These are phyloP conservation scores for Urechis unicinctus DNA, from an alignment of 2,888 invertebrate species.

Conservation along the genomic window DNA sequence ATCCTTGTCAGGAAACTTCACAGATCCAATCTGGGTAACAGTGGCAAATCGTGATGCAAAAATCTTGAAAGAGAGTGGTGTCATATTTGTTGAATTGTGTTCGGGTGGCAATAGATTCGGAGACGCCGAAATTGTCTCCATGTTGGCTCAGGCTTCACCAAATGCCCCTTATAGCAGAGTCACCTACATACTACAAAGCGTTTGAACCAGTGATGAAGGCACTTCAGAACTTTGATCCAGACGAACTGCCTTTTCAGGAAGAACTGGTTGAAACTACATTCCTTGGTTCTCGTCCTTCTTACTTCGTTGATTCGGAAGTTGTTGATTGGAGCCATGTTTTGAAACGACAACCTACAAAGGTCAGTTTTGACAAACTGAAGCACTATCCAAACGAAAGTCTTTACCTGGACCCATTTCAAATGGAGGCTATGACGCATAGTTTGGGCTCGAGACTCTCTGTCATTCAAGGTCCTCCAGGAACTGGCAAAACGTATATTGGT, in stretches of 20 bases:
- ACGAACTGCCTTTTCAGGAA: conserved; percentile 62
- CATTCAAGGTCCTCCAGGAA: too few species aligned
- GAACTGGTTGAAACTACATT: conserved; percentile 60
- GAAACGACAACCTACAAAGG: too few species aligned
- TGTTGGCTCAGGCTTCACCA: background rate
- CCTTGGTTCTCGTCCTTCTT: conserved; percentile 38
- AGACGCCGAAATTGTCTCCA: conserved; percentile 4
- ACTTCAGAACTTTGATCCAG: conserved; percentile 57
- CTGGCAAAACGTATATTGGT: conserved; percentile 68
- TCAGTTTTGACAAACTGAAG: background rate
- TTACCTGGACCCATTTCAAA: conserved; percentile 64
- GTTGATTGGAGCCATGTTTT: too few species aligned
- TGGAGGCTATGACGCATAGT: conserved; percentile 62
- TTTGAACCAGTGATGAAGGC: conserved; percentile 66
- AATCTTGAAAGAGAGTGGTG: conserved; percentile 1
- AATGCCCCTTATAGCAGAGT: conserved; percentile 62
- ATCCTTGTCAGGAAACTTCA: conserved; percentile 12
- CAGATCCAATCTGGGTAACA: conserved; percentile 18
- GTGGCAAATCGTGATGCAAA: conserved; percentile 12
- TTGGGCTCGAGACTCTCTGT: conserved; percentile 67
- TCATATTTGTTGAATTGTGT: conserved; percentile 15
- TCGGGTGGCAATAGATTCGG: conserved; percentile 5
- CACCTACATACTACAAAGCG: conserved; percentile 70
- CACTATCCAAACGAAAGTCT: background rate
- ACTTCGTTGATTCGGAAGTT: background rate